Evolutionary conservation across 2,888 invertebrate species (phyloP), one percentile per base, ranked within the genome.

Genomic region (Drosophila aldrichi): DNA sequence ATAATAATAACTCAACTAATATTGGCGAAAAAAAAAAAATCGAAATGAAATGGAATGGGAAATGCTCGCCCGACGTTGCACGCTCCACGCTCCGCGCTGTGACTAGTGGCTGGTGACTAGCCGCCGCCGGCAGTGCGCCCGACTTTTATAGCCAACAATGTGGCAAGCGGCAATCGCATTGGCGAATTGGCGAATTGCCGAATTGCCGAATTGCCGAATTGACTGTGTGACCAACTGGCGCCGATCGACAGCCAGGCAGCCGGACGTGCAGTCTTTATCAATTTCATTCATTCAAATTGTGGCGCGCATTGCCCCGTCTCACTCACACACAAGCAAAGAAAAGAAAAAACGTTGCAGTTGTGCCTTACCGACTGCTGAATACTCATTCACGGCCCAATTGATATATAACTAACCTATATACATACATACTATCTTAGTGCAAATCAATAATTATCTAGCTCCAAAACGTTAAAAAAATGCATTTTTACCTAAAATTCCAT

Each of bases 111-210:
- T 77, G 67, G 70, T 67, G 73, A 80, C 74, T 81, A 81, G 72
- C 67, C 71, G 87, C 60, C 68, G 69, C 44, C 75, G 70, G 48
- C 74, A 70, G 56, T 78, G 88, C 77, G 77, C 55, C 70, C 75
- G 78, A 87, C 86, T 89, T 89, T 84, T 86, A 86, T 86, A 89
- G 89, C 84, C 81, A 81, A 86, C 74, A 81, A 76, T 67, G 71
- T 60, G 79, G 71, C 59, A 51, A 51, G 46, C 56, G 49, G 54
- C 71, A 64, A 49, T 12, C 54, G 61, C 46, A 61, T 51, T 70
- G 62, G 46, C 56, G n/a, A 29, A 8, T 25, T 46, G 46, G 46
- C 46, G 60, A 52, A 0, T 8, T 25, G 54, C 12, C 52, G 2
- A 36, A 25, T 9, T 22, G 52, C 9, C 32, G n/a, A 22, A 54